Percentiles rank a stretch among this genome's conserved stretches.
Conservation (phyloP, 53 echinoderm and acorn worm species). For the Zoroaster sp. region DNA sequence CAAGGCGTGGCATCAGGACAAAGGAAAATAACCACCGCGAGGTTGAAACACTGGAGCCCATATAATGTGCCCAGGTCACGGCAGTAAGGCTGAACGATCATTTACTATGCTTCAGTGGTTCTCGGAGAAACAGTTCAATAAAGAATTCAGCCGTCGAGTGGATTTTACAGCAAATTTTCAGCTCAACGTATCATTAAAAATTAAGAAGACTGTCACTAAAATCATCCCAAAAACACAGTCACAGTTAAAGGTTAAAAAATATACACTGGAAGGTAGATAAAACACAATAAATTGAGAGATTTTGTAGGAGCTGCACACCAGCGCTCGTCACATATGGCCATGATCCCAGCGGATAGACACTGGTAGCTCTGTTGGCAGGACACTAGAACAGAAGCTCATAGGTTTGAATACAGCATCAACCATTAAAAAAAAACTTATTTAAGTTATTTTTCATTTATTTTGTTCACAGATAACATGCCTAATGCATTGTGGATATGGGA, state of each 20-base stretch:
- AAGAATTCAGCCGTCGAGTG: background rate
- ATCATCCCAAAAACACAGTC: background rate
- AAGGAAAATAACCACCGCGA: background rate
- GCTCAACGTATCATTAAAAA: background rate
- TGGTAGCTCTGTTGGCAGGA: too few species aligned
- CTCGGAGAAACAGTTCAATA: background rate
- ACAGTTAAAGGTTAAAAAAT: background rate
- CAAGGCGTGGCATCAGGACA: background rate
- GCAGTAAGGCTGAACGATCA: background rate
- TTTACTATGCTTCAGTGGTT: background rate
- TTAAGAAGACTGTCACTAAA: background rate
- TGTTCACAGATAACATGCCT: slow-evolving; percentile 88
- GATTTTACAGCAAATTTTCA: background rate
- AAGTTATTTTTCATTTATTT: background rate
- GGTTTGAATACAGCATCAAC: too few species aligned
- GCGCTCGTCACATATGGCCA: too few species aligned
- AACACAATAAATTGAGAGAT: background rate
- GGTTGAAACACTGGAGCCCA: background rate
- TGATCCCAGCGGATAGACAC: too few species aligned
- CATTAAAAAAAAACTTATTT: too few species aligned
- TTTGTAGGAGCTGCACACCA: background rate
- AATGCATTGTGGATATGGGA: slow-evolving; percentile 99
- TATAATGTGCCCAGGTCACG: background rate
- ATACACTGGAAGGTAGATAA: background rate
- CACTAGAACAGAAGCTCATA: too few species aligned